Evolutionary conservation across 2,797 vertebrate genomes (phyloP), one percentile per base, ranked within the genome.

Genomic region (Malurus leucopterus): DNA sequence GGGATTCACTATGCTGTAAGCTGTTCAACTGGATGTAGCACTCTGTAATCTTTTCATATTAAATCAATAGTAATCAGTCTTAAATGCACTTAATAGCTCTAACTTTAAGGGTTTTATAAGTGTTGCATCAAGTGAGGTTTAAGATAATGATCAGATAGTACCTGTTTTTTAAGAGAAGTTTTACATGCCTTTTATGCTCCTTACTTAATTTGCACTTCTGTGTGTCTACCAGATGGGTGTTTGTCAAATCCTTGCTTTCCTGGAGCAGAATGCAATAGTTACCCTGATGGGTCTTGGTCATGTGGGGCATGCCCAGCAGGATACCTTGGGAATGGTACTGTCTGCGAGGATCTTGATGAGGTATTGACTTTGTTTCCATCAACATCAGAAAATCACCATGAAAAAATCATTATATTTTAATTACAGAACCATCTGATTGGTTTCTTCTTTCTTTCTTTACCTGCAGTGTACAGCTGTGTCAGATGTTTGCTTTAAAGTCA

Each of bases 191-290:
- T 73, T 59, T 64, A 14, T 50, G 6, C 29, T 64, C 16, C 19
- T 75, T 44, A 70, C 20, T 34, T 70, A 71, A 54, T 77, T 70
- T 82, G 51, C 8, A 27, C 8, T 86, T 85, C 40, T 18, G 14
- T 50, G 8, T 82, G 29, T 62, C 46, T 78, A 46, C 22, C 95
- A 99, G 99, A 99, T 86, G 99, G 99, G 6, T 99, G 99, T 95
- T 96, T 99, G 80, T 99, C 99, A 74, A 99, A 98, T 94, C 99
- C 99, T 13, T 99, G 99, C 95, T 99, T 99, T 88, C 98, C 97
- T 16, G 99, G 99, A 71, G 98, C 98, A 72, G 97, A 98, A 47
- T 99, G 99, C 95, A 99, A 94, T 96, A 99, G 99, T 86, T 98
- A 98, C 59, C 97, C 98, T 0, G 99, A 99, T 53, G 99, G 99